phyloP scores from a whole-genome alignment of 1,140 invertebrate genomes.

The Aphaenogaster floridana region DNA sequence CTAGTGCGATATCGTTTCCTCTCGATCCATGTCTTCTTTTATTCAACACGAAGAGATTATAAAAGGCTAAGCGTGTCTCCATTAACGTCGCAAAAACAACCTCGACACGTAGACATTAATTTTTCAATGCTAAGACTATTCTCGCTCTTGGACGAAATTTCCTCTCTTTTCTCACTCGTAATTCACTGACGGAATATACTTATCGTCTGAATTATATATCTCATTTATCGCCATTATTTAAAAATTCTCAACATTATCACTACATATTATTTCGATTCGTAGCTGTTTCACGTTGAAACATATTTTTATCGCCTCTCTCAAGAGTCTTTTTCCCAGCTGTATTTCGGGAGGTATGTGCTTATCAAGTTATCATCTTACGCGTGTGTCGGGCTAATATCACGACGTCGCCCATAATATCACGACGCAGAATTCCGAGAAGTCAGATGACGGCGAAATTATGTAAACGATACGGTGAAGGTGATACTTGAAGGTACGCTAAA shows the following conservation, averaged over 20 bases:
- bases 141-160: background rate
- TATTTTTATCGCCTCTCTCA: background rate
- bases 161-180: background rate
- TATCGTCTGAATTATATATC: background rate
- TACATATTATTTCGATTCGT: background rate
- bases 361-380: slow-evolving; percentile 47
- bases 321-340: background rate
- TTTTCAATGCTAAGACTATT: background rate
- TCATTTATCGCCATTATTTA: background rate
- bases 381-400: background rate
- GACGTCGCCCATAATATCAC: background rate
- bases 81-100: background rate
- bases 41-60: slow-evolving; percentile 2
- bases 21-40: background rate
- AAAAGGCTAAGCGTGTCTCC: background rate
- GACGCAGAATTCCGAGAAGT: slow-evolving; percentile 42
- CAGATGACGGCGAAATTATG: slow-evolving; percentile 56
- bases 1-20: slow-evolving; percentile 56
- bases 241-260: background rate
- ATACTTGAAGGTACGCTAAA: slow-evolving; percentile 23
- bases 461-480: slow-evolving; percentile 46
- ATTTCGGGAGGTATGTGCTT: slow-evolving; percentile 38
- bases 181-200: background rate
- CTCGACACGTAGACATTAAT: background rate
- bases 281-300: background rate